phyloP scores from a whole-genome alignment of 2,888 invertebrate genomes.

The Lycophotia porphyrea region DNA sequence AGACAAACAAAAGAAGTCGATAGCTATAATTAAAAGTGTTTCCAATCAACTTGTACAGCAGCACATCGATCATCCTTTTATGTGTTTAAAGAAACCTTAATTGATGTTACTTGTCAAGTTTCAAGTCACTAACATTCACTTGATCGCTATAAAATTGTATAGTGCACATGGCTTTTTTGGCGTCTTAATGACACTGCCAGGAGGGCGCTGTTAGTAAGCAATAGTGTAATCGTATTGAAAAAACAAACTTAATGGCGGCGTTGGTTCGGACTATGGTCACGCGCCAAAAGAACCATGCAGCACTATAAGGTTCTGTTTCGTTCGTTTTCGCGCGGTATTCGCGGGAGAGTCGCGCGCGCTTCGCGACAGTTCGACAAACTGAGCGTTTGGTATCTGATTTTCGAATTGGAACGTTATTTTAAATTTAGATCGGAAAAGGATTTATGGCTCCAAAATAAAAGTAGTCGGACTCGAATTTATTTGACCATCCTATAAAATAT shows the following conservation, averaged over 20 bases:
- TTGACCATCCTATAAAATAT: conserved; percentile 25
- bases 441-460: conserved; percentile 51
- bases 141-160: conserved; percentile 9
- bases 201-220: neutral
- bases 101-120: conserved; percentile 32
- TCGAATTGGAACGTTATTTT: conserved; percentile 62
- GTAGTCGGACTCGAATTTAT: conserved; percentile 23
- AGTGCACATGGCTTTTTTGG: neutral
- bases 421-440: conserved; percentile 59
- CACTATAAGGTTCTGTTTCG: neutral
- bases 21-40: conserved; percentile 53
- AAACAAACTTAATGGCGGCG: neutral
- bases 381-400: conserved; percentile 51
- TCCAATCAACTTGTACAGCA: conserved; percentile 28
- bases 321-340: conserved; percentile 27
- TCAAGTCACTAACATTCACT: conserved; percentile 24
- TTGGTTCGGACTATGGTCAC: neutral
- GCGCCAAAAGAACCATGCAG: neutral
- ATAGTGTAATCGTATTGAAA: neutral
- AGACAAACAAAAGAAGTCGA: conserved; percentile 46
- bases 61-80: conserved; percentile 55
- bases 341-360: conserved; percentile 43
- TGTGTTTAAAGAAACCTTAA: conserved; percentile 6
- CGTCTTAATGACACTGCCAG: neutral
- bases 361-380: conserved; percentile 50